phyloP scores from a whole-genome alignment of 2,888 invertebrate genomes.

The Andrena flavipes region DNA sequence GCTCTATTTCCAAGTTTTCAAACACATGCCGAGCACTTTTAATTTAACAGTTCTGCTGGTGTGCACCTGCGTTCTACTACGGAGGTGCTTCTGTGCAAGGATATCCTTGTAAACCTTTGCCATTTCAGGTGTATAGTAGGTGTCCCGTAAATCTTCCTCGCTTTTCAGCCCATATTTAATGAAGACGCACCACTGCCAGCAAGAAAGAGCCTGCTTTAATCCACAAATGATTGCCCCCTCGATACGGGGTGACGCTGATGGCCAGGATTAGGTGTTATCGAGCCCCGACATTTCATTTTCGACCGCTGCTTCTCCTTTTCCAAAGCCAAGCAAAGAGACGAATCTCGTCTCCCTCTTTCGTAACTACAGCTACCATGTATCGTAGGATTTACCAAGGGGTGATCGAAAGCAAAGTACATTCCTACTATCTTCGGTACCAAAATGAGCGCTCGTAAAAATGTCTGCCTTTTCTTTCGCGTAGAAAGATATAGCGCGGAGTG shows the following conservation, averaged over 20 bases:
- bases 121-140: slow-evolving; percentile 61
- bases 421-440: no score
- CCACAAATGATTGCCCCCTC: slow-evolving; percentile 71
- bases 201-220: slow-evolving; percentile 60
- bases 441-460: no score
- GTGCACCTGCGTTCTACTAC: not conserved
- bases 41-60: no score
- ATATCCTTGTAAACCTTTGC: not conserved
- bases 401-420: not conserved
- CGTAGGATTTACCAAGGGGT: not conserved
- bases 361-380: not conserved
- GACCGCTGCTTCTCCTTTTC: slow-evolving; percentile 49
- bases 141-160: slow-evolving; percentile 7
- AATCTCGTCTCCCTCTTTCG: not conserved
- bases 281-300: slow-evolving; percentile 42
- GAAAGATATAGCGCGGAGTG: not conserved
- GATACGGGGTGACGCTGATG: slow-evolving; percentile 24
- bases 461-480: no score
- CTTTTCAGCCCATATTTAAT: slow-evolving; percentile 51
- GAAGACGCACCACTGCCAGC: slow-evolving; percentile 58
- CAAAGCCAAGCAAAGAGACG: not conserved
- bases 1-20: not conserved
- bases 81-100: not conserved
- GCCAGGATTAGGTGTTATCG: slow-evolving; percentile 44
- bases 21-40: no score